Evolutionary conservation across 2,113 vertebrate species (phyloP).

Genomic region (Urocynchramus pylzowi): DNA sequence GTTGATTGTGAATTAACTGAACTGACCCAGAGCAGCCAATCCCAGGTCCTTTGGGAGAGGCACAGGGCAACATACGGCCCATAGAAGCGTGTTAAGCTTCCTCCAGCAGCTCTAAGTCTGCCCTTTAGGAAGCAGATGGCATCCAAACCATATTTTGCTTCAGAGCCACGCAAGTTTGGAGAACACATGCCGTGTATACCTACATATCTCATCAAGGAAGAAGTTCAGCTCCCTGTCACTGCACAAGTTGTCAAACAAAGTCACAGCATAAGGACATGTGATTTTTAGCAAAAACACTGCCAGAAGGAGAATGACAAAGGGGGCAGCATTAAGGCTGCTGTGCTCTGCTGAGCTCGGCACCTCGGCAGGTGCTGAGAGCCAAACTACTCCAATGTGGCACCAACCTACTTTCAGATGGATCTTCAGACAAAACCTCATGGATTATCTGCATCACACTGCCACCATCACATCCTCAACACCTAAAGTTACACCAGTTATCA

Average conservation of each 20-base stretch:
- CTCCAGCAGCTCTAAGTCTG: background rate
- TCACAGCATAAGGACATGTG: background rate
- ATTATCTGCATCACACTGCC: background rate
- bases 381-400: background rate
- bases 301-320: background rate
- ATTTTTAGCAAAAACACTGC: background rate
- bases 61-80: background rate
- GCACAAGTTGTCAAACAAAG: slow-evolving; percentile 19
- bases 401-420: background rate
- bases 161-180: background rate
- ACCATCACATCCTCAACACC: background rate
- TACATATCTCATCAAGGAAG: background rate
- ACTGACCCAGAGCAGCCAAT: background rate
- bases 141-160: background rate
- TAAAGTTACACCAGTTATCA: background rate
- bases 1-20: background rate
- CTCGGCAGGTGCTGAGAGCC: background rate
- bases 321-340: background rate
- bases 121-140: background rate
- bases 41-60: background rate
- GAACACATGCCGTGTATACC: background rate
- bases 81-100: background rate
- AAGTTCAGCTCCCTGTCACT: background rate
- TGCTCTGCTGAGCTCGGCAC: background rate
- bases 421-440: background rate